A percentile compares a stretch with the other conserved stretches of the same genome.
phyloP scores from a whole-genome alignment of 2,888 invertebrate species.

The Caprella mutica region DNA sequence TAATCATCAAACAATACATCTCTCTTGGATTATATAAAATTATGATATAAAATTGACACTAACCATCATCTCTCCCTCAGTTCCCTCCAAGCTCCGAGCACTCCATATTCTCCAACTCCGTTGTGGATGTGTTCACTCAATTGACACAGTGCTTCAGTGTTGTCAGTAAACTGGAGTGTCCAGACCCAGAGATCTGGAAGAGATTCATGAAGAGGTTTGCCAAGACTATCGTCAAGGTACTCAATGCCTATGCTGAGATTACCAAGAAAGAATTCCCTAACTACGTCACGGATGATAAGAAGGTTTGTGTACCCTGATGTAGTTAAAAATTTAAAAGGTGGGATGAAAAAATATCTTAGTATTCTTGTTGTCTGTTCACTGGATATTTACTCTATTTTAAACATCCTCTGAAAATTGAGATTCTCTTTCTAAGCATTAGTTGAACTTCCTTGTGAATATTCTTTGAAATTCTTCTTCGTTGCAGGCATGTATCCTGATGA shows the following conservation, averaged over 20 bases:
- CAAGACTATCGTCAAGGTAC: conserved; percentile 94
- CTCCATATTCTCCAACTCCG: conserved; percentile 95
- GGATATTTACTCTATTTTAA: conserved; percentile 3
- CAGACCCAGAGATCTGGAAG: conserved; percentile 98
- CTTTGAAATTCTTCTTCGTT: background rate
- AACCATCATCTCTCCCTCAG: conserved; percentile 47
- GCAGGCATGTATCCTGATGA: conserved; percentile 98
- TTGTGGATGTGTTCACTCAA: conserved; percentile 99
- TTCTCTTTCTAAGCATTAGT: background rate
- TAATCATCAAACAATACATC: too few relatives aligned
- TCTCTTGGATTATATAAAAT: background rate
- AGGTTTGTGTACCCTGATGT: conserved; percentile 53
- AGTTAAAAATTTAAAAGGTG: too few relatives aligned
- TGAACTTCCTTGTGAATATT: too few relatives aligned
- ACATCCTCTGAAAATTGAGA: background rate
- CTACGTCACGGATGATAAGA: conserved; percentile 80
- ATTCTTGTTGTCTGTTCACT: background rate
- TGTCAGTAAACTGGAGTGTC: conserved; percentile 95
- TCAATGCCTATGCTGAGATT: conserved; percentile 94
- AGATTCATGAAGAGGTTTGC: conserved; percentile 99
- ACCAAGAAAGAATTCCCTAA: conserved; percentile 93
- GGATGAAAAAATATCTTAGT: too few relatives aligned
- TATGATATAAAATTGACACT: background rate
- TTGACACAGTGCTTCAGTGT: conserved; percentile 99
- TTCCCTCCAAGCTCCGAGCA: conserved; percentile 99